Percentiles rank a stretch among this genome's conserved stretches.
Conservation (phyloP, 2,113 vertebrate genomes). For the Bujurquina vittata region DNA sequence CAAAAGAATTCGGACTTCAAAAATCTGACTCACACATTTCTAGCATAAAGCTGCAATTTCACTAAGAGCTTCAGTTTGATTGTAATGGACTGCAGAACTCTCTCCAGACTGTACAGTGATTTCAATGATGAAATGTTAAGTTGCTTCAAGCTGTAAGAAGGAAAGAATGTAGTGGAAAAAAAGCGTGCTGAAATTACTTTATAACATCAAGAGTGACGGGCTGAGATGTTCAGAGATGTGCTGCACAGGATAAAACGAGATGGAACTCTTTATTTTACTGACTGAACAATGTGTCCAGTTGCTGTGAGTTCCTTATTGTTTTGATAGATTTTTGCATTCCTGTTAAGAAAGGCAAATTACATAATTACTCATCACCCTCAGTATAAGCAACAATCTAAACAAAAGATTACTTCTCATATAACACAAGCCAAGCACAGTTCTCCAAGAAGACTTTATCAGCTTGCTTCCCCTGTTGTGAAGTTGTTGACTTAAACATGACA, state of each 20-base stretch:
- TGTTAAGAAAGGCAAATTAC: neutral
- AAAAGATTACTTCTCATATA: neutral
- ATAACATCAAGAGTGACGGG: neutral
- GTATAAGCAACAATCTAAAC: neutral
- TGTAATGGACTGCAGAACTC: neutral
- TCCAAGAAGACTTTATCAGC: neutral
- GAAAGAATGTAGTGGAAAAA: neutral
- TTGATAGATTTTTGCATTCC: neutral
- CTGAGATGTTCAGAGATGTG: neutral
- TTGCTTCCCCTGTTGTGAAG: neutral
- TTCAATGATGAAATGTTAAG: neutral
- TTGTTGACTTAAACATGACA: neutral
- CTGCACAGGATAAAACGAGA: fast-evolving
- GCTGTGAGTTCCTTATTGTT: neutral
- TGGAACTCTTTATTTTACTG: neutral
- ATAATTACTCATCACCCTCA: neutral
- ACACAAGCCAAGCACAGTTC: neutral
- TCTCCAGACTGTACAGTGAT: neutral
- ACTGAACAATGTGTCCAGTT: neutral
- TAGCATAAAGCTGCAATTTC: neutral
- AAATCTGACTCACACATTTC: neutral
- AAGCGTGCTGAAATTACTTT: neutral
- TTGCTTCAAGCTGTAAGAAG: neutral
- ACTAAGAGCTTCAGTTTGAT: neutral
- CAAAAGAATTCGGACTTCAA: neutral